These are phyloP conservation scores for Pseudochromis fuscus DNA, from an alignment of 2,797 vertebrate species.

Conservation along the genomic window DNA sequence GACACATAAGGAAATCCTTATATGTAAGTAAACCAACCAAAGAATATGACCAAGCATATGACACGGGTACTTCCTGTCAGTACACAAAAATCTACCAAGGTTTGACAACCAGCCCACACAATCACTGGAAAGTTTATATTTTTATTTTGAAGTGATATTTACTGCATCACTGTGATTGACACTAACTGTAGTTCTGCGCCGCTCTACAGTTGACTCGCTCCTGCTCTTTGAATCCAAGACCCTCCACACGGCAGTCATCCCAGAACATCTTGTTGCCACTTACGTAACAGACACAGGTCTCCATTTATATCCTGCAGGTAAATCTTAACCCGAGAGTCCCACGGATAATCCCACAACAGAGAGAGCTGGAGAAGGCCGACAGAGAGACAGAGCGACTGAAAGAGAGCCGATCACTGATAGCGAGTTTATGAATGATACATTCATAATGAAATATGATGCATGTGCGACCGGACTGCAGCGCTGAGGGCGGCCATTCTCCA, in stretches of 20 bases:
- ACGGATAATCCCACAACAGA: slow-evolving; percentile 71
- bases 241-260: slow-evolving; percentile 43
- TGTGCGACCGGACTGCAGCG: slow-evolving; percentile 26
- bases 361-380: neutral
- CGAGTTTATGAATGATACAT: slow-evolving; percentile 61
- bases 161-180: neutral
- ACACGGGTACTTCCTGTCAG: neutral
- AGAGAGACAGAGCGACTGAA: slow-evolving; percentile 13
- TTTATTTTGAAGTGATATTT: neutral
- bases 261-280: slow-evolving; percentile 73
- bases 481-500: slow-evolving; percentile 21
- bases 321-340: slow-evolving; percentile 63
- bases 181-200: neutral
- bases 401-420: slow-evolving; percentile 29
- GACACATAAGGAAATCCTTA: too few relatives aligned
- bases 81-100: neutral
- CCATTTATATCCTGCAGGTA: slow-evolving; percentile 80
- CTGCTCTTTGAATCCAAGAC: slow-evolving; percentile 30
- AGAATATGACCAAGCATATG: too few relatives aligned
- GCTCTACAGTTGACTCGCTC: slow-evolving; percentile 9
- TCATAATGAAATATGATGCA: slow-evolving; percentile 62
- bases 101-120: neutral
- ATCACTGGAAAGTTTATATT: neutral
- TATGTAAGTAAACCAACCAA: too few relatives aligned
- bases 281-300: slow-evolving; percentile 70